Evolutionary conservation across 2,888 invertebrate species (phyloP).

Genomic region (Hydrotaea diabolus): DNA sequence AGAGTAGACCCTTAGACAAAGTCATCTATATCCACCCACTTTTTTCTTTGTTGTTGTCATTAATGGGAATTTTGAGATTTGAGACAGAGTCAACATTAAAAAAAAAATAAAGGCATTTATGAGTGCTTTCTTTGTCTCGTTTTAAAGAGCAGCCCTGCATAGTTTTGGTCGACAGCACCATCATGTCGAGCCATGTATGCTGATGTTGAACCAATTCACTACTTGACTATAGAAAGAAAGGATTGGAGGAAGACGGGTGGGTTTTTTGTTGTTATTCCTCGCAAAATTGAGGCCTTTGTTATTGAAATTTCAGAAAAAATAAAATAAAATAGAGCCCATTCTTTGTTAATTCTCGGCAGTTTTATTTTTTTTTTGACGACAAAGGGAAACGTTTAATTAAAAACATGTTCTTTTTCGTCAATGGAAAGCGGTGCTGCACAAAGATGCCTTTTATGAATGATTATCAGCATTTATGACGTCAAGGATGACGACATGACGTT

Average conservation of each 20-base stretch:
- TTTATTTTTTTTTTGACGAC: constrained; percentile 45
- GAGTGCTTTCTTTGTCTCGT: neutral
- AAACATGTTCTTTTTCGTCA: constrained; percentile 73
- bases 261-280: neutral
- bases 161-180: neutral
- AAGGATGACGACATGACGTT: neutral
- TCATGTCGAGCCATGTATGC: neutral
- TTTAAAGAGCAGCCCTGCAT: neutral
- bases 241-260: neutral
- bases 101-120: neutral
- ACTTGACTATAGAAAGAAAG: too few species aligned
- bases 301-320: constrained; percentile 23
- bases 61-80: neutral
- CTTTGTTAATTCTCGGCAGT: constrained; percentile 9
- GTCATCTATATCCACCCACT: too few species aligned
- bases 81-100: neutral
- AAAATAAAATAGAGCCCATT: constrained; percentile 13
- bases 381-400: constrained; percentile 77
- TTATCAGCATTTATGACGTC: constrained; percentile 28
- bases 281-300: constrained; percentile 29
- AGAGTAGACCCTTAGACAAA: neutral
- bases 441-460: constrained; percentile 21
- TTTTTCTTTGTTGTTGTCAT: neutral
- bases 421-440: constrained; percentile 6
- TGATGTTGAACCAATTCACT: constrained; percentile 8